Evolutionary conservation across 2,888 invertebrate genomes (phyloP).

Genomic region (Drosophila buzzatii): DNA sequence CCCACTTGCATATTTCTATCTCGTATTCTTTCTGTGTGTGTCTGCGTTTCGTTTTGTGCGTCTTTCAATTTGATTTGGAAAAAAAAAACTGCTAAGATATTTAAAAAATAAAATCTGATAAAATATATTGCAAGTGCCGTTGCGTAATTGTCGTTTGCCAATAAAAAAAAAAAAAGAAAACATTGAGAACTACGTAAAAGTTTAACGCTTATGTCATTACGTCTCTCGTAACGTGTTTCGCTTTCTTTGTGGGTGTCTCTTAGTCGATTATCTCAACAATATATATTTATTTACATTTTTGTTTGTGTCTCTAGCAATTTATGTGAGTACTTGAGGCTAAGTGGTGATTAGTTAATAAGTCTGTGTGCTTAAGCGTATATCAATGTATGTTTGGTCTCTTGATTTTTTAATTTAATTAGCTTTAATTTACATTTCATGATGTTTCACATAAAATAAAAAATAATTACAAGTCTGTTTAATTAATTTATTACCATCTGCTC

Average conservation of each 20-base stretch:
- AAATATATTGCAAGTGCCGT: slow-evolving; percentile 55
- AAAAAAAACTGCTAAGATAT: slow-evolving; percentile 1
- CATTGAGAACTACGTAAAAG: slow-evolving; percentile 37
- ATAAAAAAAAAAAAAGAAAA: neutral
- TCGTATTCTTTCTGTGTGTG: slow-evolving; percentile 49
- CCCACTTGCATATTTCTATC: slow-evolving; percentile 59
- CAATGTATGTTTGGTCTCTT: slow-evolving; percentile 17
- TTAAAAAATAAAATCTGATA: slow-evolving; percentile 13
- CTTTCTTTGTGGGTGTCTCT: slow-evolving; percentile 67
- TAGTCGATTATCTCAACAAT: slow-evolving; percentile 19
- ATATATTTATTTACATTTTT: slow-evolving; percentile 40
- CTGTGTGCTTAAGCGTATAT: slow-evolving; percentile 27
- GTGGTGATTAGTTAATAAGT: slow-evolving; percentile 54
- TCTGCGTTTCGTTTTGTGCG: slow-evolving; percentile 58
- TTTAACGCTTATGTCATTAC: slow-evolving; percentile 73
- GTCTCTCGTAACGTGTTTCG: slow-evolving; percentile 71
- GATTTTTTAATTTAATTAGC: neutral
- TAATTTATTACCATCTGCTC: slow-evolving; percentile 24
- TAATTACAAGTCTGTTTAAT: slow-evolving; percentile 17
- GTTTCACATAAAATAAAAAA: neutral
- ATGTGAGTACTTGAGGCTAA: slow-evolving; percentile 59
- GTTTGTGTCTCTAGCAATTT: slow-evolving; percentile 60
- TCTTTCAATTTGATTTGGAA: slow-evolving; percentile 39
- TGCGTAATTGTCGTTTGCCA: slow-evolving; percentile 52
- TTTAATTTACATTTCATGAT: slow-evolving; percentile 18